These are phyloP conservation scores for Harpagifer antarcticus DNA, from an alignment of 2,797 vertebrate species.

Conservation along the genomic window DNA sequence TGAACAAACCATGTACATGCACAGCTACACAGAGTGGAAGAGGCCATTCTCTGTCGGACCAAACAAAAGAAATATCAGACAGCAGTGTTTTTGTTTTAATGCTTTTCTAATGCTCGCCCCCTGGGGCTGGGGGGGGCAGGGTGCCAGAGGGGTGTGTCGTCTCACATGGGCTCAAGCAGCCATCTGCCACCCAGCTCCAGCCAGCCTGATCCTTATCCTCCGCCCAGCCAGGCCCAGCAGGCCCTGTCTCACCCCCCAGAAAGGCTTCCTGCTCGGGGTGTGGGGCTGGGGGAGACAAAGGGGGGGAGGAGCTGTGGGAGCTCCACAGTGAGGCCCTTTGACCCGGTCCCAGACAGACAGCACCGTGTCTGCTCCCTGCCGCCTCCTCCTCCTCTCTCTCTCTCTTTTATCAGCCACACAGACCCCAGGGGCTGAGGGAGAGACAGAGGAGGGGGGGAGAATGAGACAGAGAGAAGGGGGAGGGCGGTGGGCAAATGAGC, in stretches of 20 bases:
- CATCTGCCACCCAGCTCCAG: slow-evolving; percentile 91
- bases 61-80: slow-evolving; percentile 74
- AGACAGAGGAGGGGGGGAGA: slow-evolving; percentile 50
- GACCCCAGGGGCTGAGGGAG: slow-evolving; percentile 68
- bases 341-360: slow-evolving; percentile 84
- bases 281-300: slow-evolving; percentile 71
- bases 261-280: slow-evolving; percentile 69
- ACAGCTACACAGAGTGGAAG: slow-evolving; percentile 59
- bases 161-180: slow-evolving; percentile 86
- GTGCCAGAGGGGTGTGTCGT: slow-evolving; percentile 70
- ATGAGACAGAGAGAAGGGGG: slow-evolving; percentile 24
- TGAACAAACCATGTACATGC: slow-evolving; percentile 70
- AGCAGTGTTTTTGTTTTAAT: slow-evolving; percentile 60
- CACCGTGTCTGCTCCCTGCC: slow-evolving; percentile 68
- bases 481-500: slow-evolving; percentile 69
- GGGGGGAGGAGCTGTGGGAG: slow-evolving; percentile 57
- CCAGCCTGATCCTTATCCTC: slow-evolving; percentile 83
- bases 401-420: slow-evolving; percentile 75
- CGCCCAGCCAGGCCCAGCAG: slow-evolving; percentile 73
- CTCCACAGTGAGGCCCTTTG: slow-evolving; percentile 80
- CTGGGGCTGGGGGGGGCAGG: slow-evolving; percentile 66
- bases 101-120: slow-evolving; percentile 50
- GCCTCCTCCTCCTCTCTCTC: slow-evolving; percentile 52
- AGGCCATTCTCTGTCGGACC: slow-evolving; percentile 64
- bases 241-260: slow-evolving; percentile 76